Evolutionary conservation across 2,888 invertebrate genomes (phyloP), one percentile per base, ranked within the genome.

Genomic region (Dyspetes luteomarginatus): DNA sequence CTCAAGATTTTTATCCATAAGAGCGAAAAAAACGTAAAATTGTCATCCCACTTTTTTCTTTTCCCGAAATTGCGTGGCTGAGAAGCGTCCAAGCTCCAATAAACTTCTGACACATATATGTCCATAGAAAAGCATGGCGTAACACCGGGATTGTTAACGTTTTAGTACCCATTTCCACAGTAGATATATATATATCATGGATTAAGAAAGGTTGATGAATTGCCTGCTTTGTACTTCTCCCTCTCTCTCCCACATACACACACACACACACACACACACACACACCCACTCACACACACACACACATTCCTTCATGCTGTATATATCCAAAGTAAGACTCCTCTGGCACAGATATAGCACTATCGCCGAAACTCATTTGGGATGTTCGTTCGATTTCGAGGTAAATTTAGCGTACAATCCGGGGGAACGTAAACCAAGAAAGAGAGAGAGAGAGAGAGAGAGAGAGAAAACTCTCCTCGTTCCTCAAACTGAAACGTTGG

Each of bases 341-440:
- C 43, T 28, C 19, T 4, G n/a, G 43, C 3, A 24, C 7, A 28
- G 17, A 26, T 43, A 26, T 45, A 26, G 45, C 3, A 12, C 15
- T 2, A 12, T 12, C 22, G 43, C 17, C 3, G 22, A 30, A 24
- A 45, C 17, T 62, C 30, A n/a, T 9, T 12, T 5, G 28, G 50
- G n/a, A 72, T 48, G 52, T 74, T 64, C 64, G 73, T 78, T 64
- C 68, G 78, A 79, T 79, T 74, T 68, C 36, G n/a, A 26, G 56
- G 50, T 69, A 69, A 79, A 79, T 79, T 69, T 74, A 58, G 64
- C 78, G 73, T 74, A 36, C 41, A 15, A 69, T 79, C 30, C 28
- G n/a, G 64, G 36, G 64, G 48, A 68, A 69, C 69, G 73, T 74
- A 74, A 69, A 50, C 55, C 19, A 24, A 19, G 30, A 56, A 17